These are phyloP conservation scores for Emydocephalus ijimae DNA, from an alignment of 2,113 vertebrate genomes.

Conservation along the genomic window DNA sequence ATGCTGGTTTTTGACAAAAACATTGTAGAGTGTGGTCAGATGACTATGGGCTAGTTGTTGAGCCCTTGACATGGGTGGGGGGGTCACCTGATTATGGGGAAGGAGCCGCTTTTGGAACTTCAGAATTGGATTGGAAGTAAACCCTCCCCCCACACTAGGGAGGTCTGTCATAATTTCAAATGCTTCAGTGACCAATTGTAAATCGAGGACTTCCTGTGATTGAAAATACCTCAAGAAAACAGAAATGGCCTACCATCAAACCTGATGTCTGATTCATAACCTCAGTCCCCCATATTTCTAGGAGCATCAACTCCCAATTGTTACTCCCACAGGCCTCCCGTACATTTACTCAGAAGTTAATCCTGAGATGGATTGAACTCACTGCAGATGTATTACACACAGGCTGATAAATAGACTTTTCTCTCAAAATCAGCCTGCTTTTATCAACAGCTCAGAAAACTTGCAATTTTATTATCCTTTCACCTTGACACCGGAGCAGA, in stretches of 20 bases:
- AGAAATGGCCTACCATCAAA: background rate
- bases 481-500: background rate
- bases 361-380: background rate
- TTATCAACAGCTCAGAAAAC: background rate
- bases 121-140: background rate
- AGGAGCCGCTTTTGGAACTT: background rate
- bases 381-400: background rate
- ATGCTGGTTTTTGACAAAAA: too few species aligned
- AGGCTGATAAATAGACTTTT: background rate
- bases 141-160: too few species aligned
- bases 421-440: background rate
- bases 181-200: background rate
- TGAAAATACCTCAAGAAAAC: background rate
- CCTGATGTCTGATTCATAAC: background rate
- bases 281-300: too few species aligned
- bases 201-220: background rate
- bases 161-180: background rate
- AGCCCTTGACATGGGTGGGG: too few species aligned
- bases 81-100: background rate
- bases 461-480: background rate
- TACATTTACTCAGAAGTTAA: background rate
- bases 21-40: too few species aligned
- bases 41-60: too few species aligned
- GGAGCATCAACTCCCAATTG: background rate
- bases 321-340: background rate